Conservation (phyloP, 2,888 invertebrate species). For the Anagyrus pseudococci region DNA sequence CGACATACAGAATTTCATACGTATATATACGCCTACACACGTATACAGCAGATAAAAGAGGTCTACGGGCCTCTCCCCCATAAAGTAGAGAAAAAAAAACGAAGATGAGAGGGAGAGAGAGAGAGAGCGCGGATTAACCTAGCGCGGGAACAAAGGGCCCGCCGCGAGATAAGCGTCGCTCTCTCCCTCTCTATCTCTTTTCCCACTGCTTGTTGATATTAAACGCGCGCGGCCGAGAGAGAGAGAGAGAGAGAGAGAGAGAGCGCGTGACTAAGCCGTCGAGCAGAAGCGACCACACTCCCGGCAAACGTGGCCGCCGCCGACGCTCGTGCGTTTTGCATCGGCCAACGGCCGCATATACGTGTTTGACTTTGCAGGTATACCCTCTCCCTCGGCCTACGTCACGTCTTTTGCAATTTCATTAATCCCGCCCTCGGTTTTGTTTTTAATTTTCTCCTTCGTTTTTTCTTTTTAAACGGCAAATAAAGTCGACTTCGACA, state of each 20-base stretch:
- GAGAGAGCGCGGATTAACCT: background rate
- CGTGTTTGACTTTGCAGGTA: no score
- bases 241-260: no score
- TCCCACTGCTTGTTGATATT: constrained; percentile 44
- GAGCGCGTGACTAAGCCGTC: constrained; percentile 48
- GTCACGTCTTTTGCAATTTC: no score
- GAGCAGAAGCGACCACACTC: constrained; percentile 16
- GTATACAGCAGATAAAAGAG: background rate
- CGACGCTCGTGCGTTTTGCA: background rate
- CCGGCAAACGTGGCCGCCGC: background rate
- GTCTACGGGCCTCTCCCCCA: background rate
- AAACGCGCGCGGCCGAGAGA: constrained; percentile 44
- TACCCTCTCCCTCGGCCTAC: no score
- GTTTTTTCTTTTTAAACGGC: no score
- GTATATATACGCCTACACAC: background rate
- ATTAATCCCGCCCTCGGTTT: background rate
- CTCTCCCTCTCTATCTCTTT: background rate
- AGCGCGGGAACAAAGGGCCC: background rate
- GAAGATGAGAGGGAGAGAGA: background rate
- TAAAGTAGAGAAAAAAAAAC: background rate
- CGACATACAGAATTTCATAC: background rate
- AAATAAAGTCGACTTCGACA: no score
- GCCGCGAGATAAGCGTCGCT: background rate
- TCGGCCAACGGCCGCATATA: no score
- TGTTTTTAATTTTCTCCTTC: background rate